These are phyloP conservation scores for Clepsis dumicolana DNA, from an alignment of 2,888 invertebrate genomes.

Conservation along the genomic window DNA sequence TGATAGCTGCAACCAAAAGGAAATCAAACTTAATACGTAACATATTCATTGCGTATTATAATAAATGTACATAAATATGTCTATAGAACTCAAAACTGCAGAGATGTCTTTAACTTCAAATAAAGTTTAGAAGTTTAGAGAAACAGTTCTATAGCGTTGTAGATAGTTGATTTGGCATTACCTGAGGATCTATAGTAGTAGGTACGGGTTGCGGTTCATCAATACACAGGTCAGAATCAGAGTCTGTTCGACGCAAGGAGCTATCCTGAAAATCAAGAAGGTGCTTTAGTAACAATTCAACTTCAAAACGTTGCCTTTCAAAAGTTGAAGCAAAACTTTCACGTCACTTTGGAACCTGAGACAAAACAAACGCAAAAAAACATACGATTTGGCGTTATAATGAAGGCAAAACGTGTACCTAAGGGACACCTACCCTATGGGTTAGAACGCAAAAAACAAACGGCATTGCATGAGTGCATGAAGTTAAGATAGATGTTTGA, in stretches of 20 bases:
- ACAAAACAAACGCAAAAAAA: slow-evolving; percentile 9
- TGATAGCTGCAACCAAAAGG: slow-evolving; percentile 83
- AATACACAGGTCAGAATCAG: slow-evolving; percentile 96
- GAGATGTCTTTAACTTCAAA: not conserved
- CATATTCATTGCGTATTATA: slow-evolving; percentile 23
- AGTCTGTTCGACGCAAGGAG: slow-evolving; percentile 90
- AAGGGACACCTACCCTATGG: slow-evolving; percentile 17
- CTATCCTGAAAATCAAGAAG: slow-evolving; percentile 84
- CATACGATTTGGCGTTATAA: not conserved
- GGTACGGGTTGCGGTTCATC: slow-evolving; percentile 87
- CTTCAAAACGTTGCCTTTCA: not conserved
- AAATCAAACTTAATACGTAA: slow-evolving; percentile 52
- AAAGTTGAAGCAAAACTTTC: not conserved
- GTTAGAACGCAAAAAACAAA: slow-evolving; percentile 36
- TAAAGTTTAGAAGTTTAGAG: slow-evolving; percentile 4
- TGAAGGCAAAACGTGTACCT: slow-evolving; percentile 15
- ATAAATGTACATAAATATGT: slow-evolving; percentile 39
- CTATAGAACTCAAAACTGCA: slow-evolving; percentile 18
- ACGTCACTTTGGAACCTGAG: not conserved
- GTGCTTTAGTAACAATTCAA: not conserved
- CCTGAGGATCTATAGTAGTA: slow-evolving; percentile 80
- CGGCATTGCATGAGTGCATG: slow-evolving; percentile 25
- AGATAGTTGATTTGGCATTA: slow-evolving; percentile 51
- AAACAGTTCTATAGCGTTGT: not conserved
- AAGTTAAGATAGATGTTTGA: slow-evolving; percentile 2